A percentile compares a stretch with the other conserved stretches of the same genome.
phyloP scores from a whole-genome alignment of 2,113 vertebrate genomes.

The Rallus limicola region DNA sequence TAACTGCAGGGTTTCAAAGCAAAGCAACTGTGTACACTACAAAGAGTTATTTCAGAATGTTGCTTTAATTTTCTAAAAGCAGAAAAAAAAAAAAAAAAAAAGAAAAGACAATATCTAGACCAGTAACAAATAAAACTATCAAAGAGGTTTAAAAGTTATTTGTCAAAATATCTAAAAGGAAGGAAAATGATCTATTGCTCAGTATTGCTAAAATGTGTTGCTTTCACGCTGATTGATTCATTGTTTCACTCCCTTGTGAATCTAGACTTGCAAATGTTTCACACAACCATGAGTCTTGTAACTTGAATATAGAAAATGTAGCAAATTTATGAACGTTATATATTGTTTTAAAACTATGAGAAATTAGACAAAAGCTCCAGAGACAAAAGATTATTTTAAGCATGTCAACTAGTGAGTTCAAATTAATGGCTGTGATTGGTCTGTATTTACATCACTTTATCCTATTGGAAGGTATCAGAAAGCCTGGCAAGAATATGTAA shows the following conservation, averaged over 20 bases:
- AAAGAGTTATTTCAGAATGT: neutral
- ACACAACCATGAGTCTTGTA: neutral
- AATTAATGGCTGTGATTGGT: neutral
- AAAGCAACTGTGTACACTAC: neutral
- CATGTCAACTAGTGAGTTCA: neutral
- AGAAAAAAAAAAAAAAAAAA: neutral
- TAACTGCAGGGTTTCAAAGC: neutral
- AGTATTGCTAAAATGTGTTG: neutral
- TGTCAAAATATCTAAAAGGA: neutral
- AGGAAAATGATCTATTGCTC: neutral
- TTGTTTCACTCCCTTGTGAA: neutral
- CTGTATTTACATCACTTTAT: neutral
- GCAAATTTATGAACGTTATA: neutral
- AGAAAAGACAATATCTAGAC: neutral
- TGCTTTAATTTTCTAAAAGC: neutral
- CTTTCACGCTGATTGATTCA: neutral
- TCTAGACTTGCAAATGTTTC: neutral
- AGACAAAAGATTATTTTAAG: neutral
- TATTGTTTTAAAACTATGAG: neutral
- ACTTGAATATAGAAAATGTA: neutral
- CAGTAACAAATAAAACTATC: neutral
- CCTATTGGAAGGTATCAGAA: neutral
- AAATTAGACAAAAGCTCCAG: neutral
- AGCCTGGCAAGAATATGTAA: neutral
- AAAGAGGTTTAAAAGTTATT: neutral